Evolutionary conservation across 2,113 vertebrate genomes (phyloP), one percentile per base, ranked within the genome.

Genomic region (Barbus barbus): DNA sequence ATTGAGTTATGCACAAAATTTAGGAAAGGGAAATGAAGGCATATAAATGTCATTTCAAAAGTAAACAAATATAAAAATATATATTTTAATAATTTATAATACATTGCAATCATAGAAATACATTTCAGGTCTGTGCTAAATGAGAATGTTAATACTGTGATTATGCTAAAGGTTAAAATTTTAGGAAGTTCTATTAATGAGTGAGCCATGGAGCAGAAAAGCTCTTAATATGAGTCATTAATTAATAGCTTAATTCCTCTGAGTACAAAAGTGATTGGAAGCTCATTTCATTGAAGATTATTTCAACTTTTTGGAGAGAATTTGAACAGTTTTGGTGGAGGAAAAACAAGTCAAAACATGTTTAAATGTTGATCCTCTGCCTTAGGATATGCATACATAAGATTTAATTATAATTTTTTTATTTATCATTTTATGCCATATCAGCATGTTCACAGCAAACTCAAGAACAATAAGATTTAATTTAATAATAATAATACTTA

Each of bases 181-280:
- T 67, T 33, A 81, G 78, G 78, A 78, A 72, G 69, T 78, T 36
- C 8, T 61, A 78, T 83, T 82, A 83, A 83, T 73, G 75, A 79
- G 78, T 79, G 73, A 65, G 81, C 67, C 41, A 86, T 83, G 53
- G 53, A 86, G 75, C 85, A 63, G 85, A 86, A 83, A 83, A 83
- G 74, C 75, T 83, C 63, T 78, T 86, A 61, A 78, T 69, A 22
- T 83, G 67, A 77, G 38, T 63, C 69, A 83, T 77, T 77, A 83
- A 77, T 83, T 86, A 86, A 86, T 78, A 78, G 41, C 38, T 41
- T 63, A 86, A 86, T 79, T 86, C 76, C 73, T 53, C 22, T 13
- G 82, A 83, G 73, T 83, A 60, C 61, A 51, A 33, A 36, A 83
- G 44, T 31, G 65, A 36, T 77, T 78, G 46, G 33, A 72, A 82